A percentile compares a stretch with the other conserved stretches of the same genome.
Evolutionary conservation across 2,888 invertebrate genomes (phyloP).

Genomic region (Operophtera brumata): DNA sequence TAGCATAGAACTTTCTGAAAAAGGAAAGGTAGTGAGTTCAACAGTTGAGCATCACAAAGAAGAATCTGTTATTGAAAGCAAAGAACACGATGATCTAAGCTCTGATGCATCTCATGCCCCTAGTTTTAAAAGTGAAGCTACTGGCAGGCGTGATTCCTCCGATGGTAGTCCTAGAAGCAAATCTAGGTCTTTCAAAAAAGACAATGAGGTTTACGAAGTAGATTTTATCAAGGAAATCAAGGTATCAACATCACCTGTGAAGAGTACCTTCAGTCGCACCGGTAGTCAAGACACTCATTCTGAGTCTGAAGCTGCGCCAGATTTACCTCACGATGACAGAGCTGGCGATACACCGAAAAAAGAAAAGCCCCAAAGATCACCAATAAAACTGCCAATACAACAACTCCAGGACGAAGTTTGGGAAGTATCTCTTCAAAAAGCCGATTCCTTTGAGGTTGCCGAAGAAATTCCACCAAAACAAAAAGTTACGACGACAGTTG

Average conservation of each 20-base stretch:
- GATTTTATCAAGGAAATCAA: conserved; percentile 79
- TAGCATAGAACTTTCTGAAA: conserved; percentile 68
- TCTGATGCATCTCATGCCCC: conserved; percentile 74
- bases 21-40: conserved; percentile 73
- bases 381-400: conserved; percentile 70
- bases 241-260: conserved; percentile 74
- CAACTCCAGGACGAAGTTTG: conserved; percentile 73
- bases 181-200: conserved; percentile 75
- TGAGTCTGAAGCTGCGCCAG: conserved; percentile 78
- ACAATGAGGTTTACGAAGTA: conserved; percentile 74
- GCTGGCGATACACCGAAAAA: conserved; percentile 65
- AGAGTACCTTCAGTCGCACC: conserved; percentile 75
- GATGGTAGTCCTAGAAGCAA: conserved; percentile 72
- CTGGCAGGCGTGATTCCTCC: conserved; percentile 64
- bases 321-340: conserved; percentile 72
- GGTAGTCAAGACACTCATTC: conserved; percentile 81
- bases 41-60: conserved; percentile 72
- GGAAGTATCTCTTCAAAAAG: conserved; percentile 70
- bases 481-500: conserved; percentile 41
- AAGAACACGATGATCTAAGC: conserved; percentile 73
- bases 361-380: conserved; percentile 61
- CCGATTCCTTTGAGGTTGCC: conserved; percentile 62
- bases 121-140: conserved; percentile 69
- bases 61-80: conserved; percentile 74
- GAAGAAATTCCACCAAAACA: conserved; percentile 55